A percentile compares a stretch with the other conserved stretches of the same genome.
These are phyloP conservation scores for Caenorhabditis elegans DNA, from an alignment of 1,140 invertebrate species.

Conservation along the genomic window DNA sequence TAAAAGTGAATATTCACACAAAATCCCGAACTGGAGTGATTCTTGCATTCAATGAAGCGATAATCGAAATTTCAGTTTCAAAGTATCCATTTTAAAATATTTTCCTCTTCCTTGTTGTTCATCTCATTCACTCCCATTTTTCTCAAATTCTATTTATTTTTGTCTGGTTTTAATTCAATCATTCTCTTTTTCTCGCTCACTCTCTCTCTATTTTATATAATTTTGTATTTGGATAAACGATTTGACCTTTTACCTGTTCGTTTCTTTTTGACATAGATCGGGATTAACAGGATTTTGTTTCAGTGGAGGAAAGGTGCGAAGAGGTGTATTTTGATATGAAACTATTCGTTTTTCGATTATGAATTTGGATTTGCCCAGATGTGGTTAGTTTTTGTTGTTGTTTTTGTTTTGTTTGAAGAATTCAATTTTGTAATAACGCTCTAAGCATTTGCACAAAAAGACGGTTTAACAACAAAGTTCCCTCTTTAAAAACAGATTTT, in stretches of 20 bases:
- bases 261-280: background rate
- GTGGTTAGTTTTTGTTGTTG: background rate
- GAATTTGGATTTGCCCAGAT: background rate
- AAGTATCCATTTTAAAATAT: constrained; percentile 35
- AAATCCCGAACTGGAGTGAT: constrained; percentile 46
- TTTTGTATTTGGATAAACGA: background rate
- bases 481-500: too few species aligned
- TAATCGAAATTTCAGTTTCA: constrained; percentile 45
- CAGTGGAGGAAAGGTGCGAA: background rate
- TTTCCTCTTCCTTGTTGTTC: background rate
- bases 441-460: too few species aligned
- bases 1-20: constrained; percentile 46
- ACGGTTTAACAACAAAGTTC: too few species aligned
- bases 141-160: background rate
- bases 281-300: background rate
- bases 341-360: background rate
- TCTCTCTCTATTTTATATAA: background rate
- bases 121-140: background rate
- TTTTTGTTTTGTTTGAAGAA: background rate
- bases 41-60: constrained; percentile 48
- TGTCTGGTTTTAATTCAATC: background rate
- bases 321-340: background rate
- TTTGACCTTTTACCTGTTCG: constrained; percentile 6
- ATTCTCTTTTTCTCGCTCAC: background rate
- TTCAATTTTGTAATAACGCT: too few species aligned